Evolutionary conservation across 30 jellyfish, hydroid and myxozoan genomes (phyloP), one percentile per base, ranked within the genome.

Genomic region (Hydractinia echinata): DNA sequence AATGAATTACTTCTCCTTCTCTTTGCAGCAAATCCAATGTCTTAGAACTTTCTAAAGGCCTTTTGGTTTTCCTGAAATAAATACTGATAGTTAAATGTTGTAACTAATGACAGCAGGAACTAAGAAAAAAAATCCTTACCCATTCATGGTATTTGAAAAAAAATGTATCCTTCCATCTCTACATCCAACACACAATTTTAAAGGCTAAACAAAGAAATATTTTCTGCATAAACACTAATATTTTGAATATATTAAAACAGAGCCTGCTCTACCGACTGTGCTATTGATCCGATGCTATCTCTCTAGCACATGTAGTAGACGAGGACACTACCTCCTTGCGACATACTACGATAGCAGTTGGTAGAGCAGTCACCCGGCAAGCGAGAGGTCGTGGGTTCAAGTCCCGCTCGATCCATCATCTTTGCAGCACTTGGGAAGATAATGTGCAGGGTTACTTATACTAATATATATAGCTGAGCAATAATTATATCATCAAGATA

Each of bases 131-230:
- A 19, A 50, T 5, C 18, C 89, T 21, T 71, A 88, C 96, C 96
- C 96, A 83, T 88, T 88, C 80, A 88, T 69, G 10, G 79, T 21
- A 13, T 84, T 85, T 16, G 83, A 76, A 74, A 83, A 88, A 70
- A 88, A 52, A 72, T 83, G 82, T 14, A 88, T 61, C 56, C 73
- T 79, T 0, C 96, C 96, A 79, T 83, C 96, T 15, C 49, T 76
- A 66, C 94, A 83, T 49, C 93, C 96, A 56, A 76, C 90, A 20
- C 94, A 85, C 15, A 88, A 87, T 10, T 83, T 79, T 76, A 88
- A 49, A 20, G 89, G 96, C 94, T 88, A 69, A 51, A 44, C 77
- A 83, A 21, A 5, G 54, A 72, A 72, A 10, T 0, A 72, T 0
- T 0, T 58, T 11, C 69, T 58, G 16, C 53, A 72, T 19, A 8